A percentile compares a stretch with the other conserved stretches of the same genome.
phyloP scores from a whole-genome alignment of 2,888 invertebrate species.

The Pachydiplax longipennis region DNA sequence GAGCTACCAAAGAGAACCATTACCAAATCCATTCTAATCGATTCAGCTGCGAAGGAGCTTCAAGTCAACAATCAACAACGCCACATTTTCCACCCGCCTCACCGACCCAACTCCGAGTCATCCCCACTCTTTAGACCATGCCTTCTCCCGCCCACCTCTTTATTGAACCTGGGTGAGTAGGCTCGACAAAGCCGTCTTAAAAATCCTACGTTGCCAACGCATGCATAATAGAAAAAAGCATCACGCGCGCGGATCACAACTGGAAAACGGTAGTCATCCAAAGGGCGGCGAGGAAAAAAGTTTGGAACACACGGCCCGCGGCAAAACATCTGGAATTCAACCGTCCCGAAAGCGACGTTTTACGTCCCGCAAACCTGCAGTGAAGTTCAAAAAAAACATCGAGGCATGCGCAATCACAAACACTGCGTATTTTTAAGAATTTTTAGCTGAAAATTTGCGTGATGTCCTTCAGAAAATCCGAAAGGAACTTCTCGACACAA shows the following conservation, averaged over 20 bases:
- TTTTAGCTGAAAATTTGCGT: not conserved
- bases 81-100: not conserved
- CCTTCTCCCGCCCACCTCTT: conserved; percentile 4
- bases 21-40: too few species aligned
- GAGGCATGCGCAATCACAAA: not conserved
- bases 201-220: conserved; percentile 29
- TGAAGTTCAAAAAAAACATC: not conserved
- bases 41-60: not conserved
- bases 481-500: not conserved
- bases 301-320: not conserved
- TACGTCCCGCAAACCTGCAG: not conserved
- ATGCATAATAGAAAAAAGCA: not conserved
- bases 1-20: too few species aligned
- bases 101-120: not conserved
- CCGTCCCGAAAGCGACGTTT: not conserved
- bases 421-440: not conserved
- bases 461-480: not conserved
- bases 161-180: conserved; percentile 33
- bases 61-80: not conserved
- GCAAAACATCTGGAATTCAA: not conserved
- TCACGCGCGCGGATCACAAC: conserved; percentile 6
- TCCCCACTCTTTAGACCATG: not conserved
- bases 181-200: conserved; percentile 1
- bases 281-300: not conserved
- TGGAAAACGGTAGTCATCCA: not conserved